Evolutionary conservation across 2,797 vertebrate species (phyloP), one percentile per base, ranked within the genome.

Genomic region (Alosa sapidissima): DNA sequence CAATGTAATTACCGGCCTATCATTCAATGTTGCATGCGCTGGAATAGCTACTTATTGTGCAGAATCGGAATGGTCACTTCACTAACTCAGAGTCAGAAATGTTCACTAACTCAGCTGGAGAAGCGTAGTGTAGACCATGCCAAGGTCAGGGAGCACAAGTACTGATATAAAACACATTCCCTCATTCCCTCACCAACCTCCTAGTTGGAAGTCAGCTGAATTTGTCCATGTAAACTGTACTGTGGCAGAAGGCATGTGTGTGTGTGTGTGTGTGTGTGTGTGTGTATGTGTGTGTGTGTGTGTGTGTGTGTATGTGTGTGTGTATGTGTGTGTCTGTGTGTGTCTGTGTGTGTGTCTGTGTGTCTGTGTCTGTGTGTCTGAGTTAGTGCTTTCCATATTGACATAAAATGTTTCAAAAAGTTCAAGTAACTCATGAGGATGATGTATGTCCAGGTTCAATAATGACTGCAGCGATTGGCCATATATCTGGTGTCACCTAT

Each of bases 291-390:
- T 8, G n/a, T 36, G 28, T 14, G 28, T 36, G 28, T 28, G 65
- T 36, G 65, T 5, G 62, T 33, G 62, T 33, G 1, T 68, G 62
- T 68, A n/a, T 68, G 9, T 68, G 62, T 36, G 28, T 36, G 9
- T 36, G 65, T 36, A 28, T 10, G 28, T 36, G 28, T 72, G 10
- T 14, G 14, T 41, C 36, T 45, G 5, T 75, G 36, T 2, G n/a
- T 52, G 86, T 24, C 72, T 87, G 85, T 85, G 91, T 85, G 88
- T 87, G 89, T 87, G 87, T 65, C 48, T 45, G 55, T 65, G 82
- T 62, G 82, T 48, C 54, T 60, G 21, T 36, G 68, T 51, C 6
- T 51, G 24, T 84, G 19, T 60, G 21, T 60, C 3, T 60, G 21
- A 24, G 58, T 62, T 21, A 24, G n/a, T 62, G 58, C 8, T 62